Conservation (phyloP, 2,113 vertebrate genomes). For the Chamaetylas fuelleborni region DNA sequence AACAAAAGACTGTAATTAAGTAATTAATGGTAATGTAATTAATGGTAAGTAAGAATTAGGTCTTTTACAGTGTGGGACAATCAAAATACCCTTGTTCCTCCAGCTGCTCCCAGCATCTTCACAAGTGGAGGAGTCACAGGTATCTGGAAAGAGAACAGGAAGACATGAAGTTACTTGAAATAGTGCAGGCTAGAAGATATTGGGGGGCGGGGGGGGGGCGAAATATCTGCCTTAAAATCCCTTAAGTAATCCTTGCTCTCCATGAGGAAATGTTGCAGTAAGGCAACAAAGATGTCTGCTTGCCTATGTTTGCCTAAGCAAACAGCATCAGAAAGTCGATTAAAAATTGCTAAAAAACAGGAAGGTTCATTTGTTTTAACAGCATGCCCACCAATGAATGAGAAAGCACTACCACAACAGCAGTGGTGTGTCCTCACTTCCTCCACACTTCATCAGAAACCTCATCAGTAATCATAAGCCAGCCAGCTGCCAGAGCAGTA, state of each 20-base stretch:
- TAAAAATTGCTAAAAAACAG: not conserved
- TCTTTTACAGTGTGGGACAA: not conserved
- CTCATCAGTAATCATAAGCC: not conserved
- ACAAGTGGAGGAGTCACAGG: not conserved
- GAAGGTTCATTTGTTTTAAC: not conserved
- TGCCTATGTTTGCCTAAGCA: not conserved
- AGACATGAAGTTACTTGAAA: not conserved
- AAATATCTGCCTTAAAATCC: not conserved
- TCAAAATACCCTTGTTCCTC: not conserved
- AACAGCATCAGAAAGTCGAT: not conserved
- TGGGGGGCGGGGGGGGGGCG: too few species aligned
- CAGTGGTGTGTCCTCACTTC: not conserved
- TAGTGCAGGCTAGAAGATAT: not conserved
- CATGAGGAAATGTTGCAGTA: not conserved
- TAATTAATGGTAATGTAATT: too few species aligned
- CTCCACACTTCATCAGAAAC: not conserved
- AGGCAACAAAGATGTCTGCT: not conserved
- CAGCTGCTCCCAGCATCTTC: not conserved
- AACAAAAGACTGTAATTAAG: not conserved
- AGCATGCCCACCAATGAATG: not conserved
- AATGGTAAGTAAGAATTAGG: not conserved
- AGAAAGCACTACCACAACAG: not conserved
- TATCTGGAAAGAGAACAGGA: not conserved
- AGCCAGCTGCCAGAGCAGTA: not conserved
- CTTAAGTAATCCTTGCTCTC: not conserved